Evolutionary conservation across 2,888 invertebrate species (phyloP).

Genomic region (Agrochola lota): DNA sequence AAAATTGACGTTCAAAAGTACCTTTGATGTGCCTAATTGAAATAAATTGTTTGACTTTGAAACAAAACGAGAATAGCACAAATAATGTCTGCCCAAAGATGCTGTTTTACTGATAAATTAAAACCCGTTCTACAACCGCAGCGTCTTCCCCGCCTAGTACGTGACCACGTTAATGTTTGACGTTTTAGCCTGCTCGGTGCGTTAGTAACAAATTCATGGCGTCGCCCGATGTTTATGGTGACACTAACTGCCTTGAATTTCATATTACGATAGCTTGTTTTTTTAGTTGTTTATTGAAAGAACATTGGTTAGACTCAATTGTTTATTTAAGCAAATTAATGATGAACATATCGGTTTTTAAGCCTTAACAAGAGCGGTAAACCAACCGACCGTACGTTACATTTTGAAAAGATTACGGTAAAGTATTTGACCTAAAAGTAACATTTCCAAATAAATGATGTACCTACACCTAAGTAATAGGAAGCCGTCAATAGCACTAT

Average conservation of each 20-base stretch:
- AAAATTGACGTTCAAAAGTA: too few relatives aligned
- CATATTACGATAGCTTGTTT: slow-evolving; percentile 29
- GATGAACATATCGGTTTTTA: not conserved
- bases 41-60: too few relatives aligned
- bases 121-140: not conserved
- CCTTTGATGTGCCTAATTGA: too few relatives aligned
- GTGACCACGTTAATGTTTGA: slow-evolving; percentile 54
- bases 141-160: slow-evolving; percentile 14
- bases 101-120: not conserved
- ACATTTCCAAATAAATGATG: not conserved
- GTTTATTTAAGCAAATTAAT: not conserved
- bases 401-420: not conserved
- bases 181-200: slow-evolving; percentile 26
- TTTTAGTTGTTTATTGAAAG: not conserved
- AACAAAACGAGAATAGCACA: not conserved
- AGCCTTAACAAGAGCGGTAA: not conserved
- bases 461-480: not conserved
- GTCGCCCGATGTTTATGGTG: slow-evolving; percentile 58
- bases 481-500: not conserved
- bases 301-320: not conserved
- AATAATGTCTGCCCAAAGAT: not conserved
- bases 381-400: not conserved
- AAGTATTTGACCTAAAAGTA: not conserved
- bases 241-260: slow-evolving; percentile 63
- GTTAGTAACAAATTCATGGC: slow-evolving; percentile 71